These are phyloP conservation scores for Vireo griseus DNA, from an alignment of 2,797 vertebrate genomes.

Conservation along the genomic window DNA sequence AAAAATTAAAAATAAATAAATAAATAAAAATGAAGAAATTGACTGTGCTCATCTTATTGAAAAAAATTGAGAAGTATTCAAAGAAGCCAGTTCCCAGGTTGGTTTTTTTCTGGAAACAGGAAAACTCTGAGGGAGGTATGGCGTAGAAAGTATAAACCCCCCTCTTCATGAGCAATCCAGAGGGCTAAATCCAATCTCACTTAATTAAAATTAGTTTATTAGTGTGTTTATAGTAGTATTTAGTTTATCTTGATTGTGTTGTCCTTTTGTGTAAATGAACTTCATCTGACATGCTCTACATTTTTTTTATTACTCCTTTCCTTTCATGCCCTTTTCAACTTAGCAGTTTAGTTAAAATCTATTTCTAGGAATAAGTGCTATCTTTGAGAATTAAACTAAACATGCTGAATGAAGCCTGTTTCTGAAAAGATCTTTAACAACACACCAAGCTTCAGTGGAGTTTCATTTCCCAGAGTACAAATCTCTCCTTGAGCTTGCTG, in stretches of 20 bases:
- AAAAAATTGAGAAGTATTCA: neutral
- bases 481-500: neutral
- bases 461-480: neutral
- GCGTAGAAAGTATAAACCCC: neutral
- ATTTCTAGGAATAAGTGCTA: constrained; percentile 19
- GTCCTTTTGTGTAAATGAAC: neutral
- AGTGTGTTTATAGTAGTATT: neutral
- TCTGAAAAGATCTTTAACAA: constrained; percentile 26
- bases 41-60: neutral
- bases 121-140: neutral
- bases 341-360: constrained; percentile 39
- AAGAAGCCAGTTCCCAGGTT: neutral
- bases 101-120: neutral
- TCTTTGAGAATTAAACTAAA: neutral
- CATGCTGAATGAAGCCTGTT: neutral
- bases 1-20: too few species aligned
- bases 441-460: neutral
- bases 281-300: neutral
- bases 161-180: neutral
- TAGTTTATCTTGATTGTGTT: neutral
- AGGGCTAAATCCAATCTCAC: neutral
- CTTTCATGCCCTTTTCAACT: constrained; percentile 6
- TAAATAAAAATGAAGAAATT: too few species aligned
- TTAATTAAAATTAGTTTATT: neutral
- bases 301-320: neutral